phyloP scores from a whole-genome alignment of 2,888 invertebrate species.

The Drosophila putrida region DNA sequence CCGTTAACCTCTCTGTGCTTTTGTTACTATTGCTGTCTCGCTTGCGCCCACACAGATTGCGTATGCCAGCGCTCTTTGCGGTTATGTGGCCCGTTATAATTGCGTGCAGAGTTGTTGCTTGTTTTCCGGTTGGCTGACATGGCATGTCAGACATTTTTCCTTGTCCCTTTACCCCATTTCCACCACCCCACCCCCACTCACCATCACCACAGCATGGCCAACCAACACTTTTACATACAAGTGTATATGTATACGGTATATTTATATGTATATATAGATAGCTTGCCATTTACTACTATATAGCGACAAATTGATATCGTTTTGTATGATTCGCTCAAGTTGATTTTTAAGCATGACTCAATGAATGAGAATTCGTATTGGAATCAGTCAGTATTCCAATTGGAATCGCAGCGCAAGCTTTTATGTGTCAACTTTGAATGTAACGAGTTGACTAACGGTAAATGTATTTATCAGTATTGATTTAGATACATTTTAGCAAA shows the following conservation, averaged over 20 bases:
- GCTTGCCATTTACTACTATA: slow-evolving; percentile 64
- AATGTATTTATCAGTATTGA: not conserved
- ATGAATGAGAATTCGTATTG: slow-evolving; percentile 39
- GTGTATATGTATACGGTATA: slow-evolving; percentile 3
- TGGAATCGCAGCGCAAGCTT: slow-evolving; percentile 4
- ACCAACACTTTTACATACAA: slow-evolving; percentile 2
- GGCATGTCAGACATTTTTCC: slow-evolving; percentile 15
- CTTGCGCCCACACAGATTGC: slow-evolving; percentile 21
- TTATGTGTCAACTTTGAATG: not conserved
- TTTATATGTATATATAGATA: slow-evolving; percentile 22
- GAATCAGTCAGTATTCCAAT: slow-evolving; percentile 11
- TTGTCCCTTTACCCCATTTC: not conserved
- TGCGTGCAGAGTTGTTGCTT: slow-evolving; percentile 80
- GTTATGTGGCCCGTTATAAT: slow-evolving; percentile 53
- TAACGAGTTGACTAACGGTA: not conserved
- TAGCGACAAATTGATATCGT: slow-evolving; percentile 81
- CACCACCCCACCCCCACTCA: not conserved
- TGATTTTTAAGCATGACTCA: slow-evolving; percentile 76
- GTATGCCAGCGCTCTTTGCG: slow-evolving; percentile 41
- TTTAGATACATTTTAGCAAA: not conserved
- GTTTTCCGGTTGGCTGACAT: slow-evolving; percentile 84
- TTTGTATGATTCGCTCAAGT: slow-evolving; percentile 80
- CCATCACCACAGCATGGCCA: not conserved
- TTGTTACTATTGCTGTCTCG: slow-evolving; percentile 59
- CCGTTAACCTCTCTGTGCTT: slow-evolving; percentile 3